Evolutionary conservation across 2,888 invertebrate genomes (phyloP), one percentile per base, ranked within the genome.

Genomic region (Xylota sylvarum): DNA sequence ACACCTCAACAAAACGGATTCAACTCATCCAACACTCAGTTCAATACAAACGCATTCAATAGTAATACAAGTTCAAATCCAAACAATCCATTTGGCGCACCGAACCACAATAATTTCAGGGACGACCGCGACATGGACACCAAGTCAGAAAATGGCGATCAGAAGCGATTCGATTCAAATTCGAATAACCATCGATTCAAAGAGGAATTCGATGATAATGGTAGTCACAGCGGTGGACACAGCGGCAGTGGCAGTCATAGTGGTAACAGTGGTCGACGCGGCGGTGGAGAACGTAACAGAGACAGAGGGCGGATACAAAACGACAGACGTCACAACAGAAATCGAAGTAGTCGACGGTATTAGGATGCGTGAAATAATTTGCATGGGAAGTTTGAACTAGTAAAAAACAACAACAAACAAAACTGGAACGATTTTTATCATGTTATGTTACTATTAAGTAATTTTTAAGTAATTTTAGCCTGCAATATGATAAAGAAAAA

Each of bases 11-110:
- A 77, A 46, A 87, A 82, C 46, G 83, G 83, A 10, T 64, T 86
- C 10, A 87, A 77, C 55, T 60, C 69, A 32, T 65, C 78, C 14
- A 82, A 70, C 50, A 7, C 78, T 23, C 83, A 70, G 12, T 87
- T 83, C 65, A 83, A 82, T 37, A 87, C 81, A 9, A 83, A 79
- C 43, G 87, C 83, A 48, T 82, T 87, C 78, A 82, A 77, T 27
- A 82, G 56, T 23, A 76, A 23, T 30, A 43, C 85, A 30, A 76
- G 46, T 72, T 80, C 85, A 48, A 87, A 87, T 83, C 83, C 78
- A 58, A 78, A 79, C 50, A 87, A 87, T n/a, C 87, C 87, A 60
- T 87, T 87, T 43, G 78, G 74, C 27, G 72, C 73, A 56, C 48
- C 82, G 19, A 85, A 30, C 6, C 79, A 79, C 23, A 84, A 80